Evolutionary conservation across 2,113 vertebrate species (phyloP).

Genomic region (Nettapus auritus): DNA sequence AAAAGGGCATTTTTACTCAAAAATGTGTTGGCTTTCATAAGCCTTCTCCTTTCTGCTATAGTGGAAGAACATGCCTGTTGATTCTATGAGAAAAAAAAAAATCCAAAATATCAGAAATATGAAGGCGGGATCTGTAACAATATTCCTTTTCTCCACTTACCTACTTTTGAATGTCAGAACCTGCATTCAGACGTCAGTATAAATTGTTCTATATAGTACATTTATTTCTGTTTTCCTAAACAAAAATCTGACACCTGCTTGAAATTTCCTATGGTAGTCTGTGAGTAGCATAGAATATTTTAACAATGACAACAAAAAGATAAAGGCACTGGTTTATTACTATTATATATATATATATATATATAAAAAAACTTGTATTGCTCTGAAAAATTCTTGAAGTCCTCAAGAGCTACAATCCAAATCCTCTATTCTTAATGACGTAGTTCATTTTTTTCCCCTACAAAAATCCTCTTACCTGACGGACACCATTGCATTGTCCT

Average conservation of each 20-base stretch:
- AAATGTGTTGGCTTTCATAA: background rate
- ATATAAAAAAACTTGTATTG: background rate
- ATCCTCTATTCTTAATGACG: background rate
- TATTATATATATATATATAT: background rate
- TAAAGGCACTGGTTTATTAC: background rate
- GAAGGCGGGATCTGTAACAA: background rate
- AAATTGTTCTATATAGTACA: background rate
- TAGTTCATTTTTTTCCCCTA: background rate
- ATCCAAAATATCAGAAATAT: background rate
- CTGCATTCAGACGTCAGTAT: background rate
- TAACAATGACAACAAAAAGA: background rate
- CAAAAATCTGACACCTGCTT: conserved; percentile 24
- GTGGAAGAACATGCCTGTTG: background rate
- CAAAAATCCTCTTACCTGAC: background rate
- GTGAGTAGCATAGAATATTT: background rate
- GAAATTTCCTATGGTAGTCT: background rate
- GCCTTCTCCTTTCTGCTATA: background rate
- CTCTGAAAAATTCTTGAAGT: background rate
- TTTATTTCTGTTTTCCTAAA: conserved; percentile 25
- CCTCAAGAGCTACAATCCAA: background rate
- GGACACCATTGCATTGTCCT: background rate
- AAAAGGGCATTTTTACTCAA: background rate
- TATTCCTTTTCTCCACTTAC: background rate
- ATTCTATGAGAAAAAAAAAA: background rate
- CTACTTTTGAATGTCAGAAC: conserved; percentile 5